Evolutionary conservation across 2,797 vertebrate genomes (phyloP).

Genomic region (Bradypodion ventrale): DNA sequence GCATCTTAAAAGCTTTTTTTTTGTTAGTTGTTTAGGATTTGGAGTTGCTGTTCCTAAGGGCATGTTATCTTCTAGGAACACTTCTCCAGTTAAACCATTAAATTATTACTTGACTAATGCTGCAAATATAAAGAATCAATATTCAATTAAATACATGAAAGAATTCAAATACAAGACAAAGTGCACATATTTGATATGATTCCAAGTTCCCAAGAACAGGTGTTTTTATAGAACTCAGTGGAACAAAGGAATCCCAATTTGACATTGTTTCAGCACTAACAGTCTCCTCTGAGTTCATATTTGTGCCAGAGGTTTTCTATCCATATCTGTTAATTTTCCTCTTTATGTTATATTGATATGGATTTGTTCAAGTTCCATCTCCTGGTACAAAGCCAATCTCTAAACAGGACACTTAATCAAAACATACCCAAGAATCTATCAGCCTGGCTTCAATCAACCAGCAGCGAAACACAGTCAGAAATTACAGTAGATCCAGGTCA

Average conservation of each 20-base stretch:
- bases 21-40: constrained; percentile 22
- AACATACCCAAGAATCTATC: background rate
- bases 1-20: constrained; percentile 13
- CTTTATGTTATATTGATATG: background rate
- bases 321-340: background rate
- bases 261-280: background rate
- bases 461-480: background rate
- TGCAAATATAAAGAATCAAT: constrained; percentile 36
- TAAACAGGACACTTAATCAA: background rate
- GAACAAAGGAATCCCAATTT: background rate
- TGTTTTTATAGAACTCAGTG: background rate
- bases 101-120: constrained; percentile 33
- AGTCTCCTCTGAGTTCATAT: background rate
- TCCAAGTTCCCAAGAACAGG: background rate
- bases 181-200: background rate
- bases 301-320: background rate
- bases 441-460: background rate
- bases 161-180: background rate
- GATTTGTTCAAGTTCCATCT: background rate
- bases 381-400: background rate
- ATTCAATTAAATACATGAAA: constrained; percentile 23
- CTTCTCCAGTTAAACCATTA: background rate
- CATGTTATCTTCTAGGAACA: constrained; percentile 24
- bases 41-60: background rate
- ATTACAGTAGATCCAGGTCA: background rate